Percentiles rank a stretch among this genome's conserved stretches.
Conservation (phyloP, 2,797 vertebrate genomes). For the Bovichtus variegatus region DNA sequence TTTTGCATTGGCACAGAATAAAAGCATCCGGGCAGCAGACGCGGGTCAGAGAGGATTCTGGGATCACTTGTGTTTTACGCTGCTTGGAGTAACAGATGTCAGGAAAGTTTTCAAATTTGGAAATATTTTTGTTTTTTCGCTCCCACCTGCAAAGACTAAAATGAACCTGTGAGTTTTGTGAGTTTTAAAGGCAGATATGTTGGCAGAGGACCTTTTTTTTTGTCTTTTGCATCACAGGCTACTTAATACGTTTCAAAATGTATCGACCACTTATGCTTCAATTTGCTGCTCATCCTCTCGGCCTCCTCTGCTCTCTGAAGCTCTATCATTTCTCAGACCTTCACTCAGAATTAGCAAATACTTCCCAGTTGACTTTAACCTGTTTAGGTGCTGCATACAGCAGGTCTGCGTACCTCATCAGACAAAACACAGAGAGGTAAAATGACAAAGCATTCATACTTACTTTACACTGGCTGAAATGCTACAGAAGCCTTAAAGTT, state of each 20-base stretch:
- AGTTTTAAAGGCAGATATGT: not conserved
- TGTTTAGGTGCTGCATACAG: not conserved
- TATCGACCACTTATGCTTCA: not conserved
- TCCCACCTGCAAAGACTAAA: not conserved
- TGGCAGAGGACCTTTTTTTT: not conserved
- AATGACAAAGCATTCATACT: not conserved
- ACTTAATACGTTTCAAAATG: not conserved
- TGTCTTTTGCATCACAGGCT: too few species aligned
- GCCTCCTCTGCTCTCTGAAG: not conserved
- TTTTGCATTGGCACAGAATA: slow-evolving; percentile 47
- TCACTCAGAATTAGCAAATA: not conserved
- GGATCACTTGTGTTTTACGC: slow-evolving; percentile 9
- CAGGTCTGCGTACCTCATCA: not conserved
- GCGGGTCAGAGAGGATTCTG: slow-evolving; percentile 6
- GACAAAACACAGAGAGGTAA: not conserved
- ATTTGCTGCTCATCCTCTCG: not conserved
- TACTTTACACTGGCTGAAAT: not conserved
- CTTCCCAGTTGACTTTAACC: not conserved
- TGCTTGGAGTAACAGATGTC: slow-evolving; percentile 28
- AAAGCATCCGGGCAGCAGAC: slow-evolving; percentile 29
- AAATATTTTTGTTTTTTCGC: not conserved
- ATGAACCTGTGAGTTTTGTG: too few species aligned
- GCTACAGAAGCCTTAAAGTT: not conserved
- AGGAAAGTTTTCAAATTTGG: not conserved
- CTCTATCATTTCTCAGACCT: not conserved